Evolutionary conservation across 2,888 invertebrate genomes (phyloP), one percentile per base, ranked within the genome.

Genomic region (Strigamia crassipes): DNA sequence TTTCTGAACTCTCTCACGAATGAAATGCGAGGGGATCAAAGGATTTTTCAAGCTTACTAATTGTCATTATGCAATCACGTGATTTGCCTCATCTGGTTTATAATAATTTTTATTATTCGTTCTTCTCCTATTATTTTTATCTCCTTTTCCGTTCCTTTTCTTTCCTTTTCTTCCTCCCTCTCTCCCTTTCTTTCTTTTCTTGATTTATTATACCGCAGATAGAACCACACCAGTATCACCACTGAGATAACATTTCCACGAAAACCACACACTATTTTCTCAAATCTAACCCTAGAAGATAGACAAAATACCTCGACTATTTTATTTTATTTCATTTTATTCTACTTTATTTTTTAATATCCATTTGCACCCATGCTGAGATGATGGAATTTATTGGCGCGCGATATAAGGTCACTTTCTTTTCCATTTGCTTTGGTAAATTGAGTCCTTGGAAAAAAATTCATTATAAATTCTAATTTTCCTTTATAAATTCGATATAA

Each of bases 381-480:
- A 73, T 73, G 73, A 73, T 73, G 73, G 73, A 73, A 73, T 73
- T 73, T 73, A 73, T 73, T 73, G 73, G 73, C 73, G 73, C 73
- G 73, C 27, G 73, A 73, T 73, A 73, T 73, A 73, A 73, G 73
- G 73, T 73, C 73, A 73, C 31, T 73, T 73, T 73, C 73, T 27
- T 31, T 31, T 31, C 73, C 73, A 73, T 73, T 73, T 66, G 12
- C 21, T 13, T 56, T 18, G 18, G 18, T 56, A 18, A 56, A 56
- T 73, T 73, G 27, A 73, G 73, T 73, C 73, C 73, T 73, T 73
- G 73, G 31, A 13, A 15, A 73, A 73, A 73, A 73, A 73, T 31
- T 56, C 18, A 56, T 56, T 56, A 56, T 5, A 51, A 51, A 51
- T 51, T 51, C 1, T 51, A 51, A 51, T 15, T 15, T 51, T n/a